These are phyloP conservation scores for Adrianichthys oophorus DNA, from an alignment of 2,797 vertebrate genomes.

Conservation along the genomic window DNA sequence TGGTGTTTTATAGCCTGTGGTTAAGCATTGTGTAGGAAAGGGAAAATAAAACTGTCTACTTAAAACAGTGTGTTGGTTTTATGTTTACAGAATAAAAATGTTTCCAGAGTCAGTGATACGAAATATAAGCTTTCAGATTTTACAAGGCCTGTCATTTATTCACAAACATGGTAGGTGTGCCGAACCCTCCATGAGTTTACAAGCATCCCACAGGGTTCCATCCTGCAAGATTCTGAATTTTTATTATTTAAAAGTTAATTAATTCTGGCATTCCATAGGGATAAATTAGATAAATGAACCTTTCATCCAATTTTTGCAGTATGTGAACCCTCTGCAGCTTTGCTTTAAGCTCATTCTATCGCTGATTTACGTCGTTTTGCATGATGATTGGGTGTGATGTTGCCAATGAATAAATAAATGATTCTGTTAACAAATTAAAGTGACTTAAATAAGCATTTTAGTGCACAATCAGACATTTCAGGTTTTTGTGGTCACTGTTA, in stretches of 20 bases:
- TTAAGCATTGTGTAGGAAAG: not conserved
- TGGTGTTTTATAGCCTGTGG: not conserved
- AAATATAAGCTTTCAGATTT: constrained; percentile 99
- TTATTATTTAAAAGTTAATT: not conserved
- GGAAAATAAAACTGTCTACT: constrained; percentile 6
- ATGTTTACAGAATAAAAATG: constrained; percentile 93
- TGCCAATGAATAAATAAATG: not conserved
- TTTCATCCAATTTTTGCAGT: constrained; percentile 50
- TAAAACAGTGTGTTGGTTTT: constrained; percentile 62
- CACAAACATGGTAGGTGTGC: constrained; percentile 95
- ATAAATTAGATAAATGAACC: not conserved
- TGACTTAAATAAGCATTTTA: too few species aligned
- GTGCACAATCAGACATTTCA: too few species aligned
- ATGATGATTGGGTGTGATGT: constrained; percentile 54
- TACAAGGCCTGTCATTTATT: constrained; percentile 97
- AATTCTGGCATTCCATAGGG: too few species aligned
- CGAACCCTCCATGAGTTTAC: constrained; percentile 11
- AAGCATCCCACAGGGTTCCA: constrained; percentile 27
- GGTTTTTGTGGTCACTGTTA: too few species aligned
- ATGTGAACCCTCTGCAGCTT: constrained; percentile 32
- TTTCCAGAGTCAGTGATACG: constrained; percentile 97
- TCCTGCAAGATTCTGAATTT: constrained; percentile 56
- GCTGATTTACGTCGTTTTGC: constrained; percentile 26
- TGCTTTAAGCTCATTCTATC: constrained; percentile 9
- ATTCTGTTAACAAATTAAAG: too few species aligned